phyloP scores from a whole-genome alignment of 92 coral and sea anemone genomes.

The Palythoa grandis region DNA sequence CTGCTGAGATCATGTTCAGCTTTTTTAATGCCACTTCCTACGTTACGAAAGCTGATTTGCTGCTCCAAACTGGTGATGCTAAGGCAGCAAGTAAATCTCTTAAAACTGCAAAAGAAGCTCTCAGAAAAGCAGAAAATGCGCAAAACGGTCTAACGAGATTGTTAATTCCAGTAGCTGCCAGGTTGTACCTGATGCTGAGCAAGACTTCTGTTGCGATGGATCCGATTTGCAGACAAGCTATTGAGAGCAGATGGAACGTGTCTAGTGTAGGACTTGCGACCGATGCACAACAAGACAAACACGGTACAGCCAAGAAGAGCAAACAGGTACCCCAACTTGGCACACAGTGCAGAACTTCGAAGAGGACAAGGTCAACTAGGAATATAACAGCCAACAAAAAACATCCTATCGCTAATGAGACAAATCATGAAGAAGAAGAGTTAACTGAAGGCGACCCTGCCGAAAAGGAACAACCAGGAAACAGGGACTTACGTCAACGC shows the following conservation, averaged over 20 bases:
- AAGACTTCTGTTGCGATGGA: conserved; percentile 13
- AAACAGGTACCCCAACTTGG: neutral
- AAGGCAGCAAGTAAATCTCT: conserved; percentile 63
- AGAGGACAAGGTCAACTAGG: conserved; percentile 5
- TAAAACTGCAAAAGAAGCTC: conserved; percentile 58
- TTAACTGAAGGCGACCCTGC: neutral
- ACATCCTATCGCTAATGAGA: neutral
- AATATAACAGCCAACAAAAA: neutral
- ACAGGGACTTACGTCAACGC: neutral
- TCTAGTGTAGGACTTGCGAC: neutral
- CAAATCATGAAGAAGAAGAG: neutral
- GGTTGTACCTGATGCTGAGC: conserved; percentile 57
- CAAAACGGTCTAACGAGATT: conserved; percentile 42
- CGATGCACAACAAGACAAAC: neutral
- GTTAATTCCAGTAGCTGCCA: conserved; percentile 49
- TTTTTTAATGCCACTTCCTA: conserved; percentile 39
- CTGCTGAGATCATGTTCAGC: conserved; percentile 63
- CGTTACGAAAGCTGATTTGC: conserved; percentile 58
- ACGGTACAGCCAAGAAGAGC: neutral
- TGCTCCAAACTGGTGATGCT: conserved; percentile 53
- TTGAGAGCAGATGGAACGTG: conserved; percentile 10
- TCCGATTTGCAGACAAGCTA: conserved; percentile 12
- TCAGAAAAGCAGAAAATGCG: conserved; percentile 42
- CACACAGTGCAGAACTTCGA: neutral
- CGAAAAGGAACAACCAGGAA: neutral